Base-by-base conservation (phyloP, 2,888 invertebrate species). In the Conistra vaccinii region DNA sequence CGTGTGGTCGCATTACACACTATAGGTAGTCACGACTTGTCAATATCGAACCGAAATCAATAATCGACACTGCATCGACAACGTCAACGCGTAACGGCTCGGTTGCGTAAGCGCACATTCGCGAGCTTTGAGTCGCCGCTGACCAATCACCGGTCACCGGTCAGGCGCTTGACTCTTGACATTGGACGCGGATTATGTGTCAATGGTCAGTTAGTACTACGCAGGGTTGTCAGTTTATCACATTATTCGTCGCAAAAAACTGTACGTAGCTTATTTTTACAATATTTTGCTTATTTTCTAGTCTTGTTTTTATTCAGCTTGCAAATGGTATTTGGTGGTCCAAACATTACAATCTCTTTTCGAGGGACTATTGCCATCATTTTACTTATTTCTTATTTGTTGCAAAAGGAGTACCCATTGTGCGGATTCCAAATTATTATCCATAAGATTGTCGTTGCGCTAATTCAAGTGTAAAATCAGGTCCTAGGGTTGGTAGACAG, bases 51-150 rank as follows among this genome's bases (percentile, higher is more conserved):
- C 90, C 89, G 90, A 68, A 76, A 76, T 23, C 72, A 23, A 78
- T 32, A 76, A 68, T 78, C 67, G 62, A 69, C 88, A 87, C 87
- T 88, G 51, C 87, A 89, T 90, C 87, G 90, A 90, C 89, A 86
- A 62, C 75, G 72, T 78, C 85, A 71, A 65, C 65, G 76, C 71
- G 77, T 76, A 69, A 70, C 63, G 68, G 62, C 60, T 75, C 12
- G 29, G 85, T 93, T 94, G 92, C 92, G 92, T 89, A 92, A 93
- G 88, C 90, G 91, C 90, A 90, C 88, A 89, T 90, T 89, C 87
- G 89, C 89, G 81, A 81, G 80, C 87, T 89, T 90, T 90, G 89
- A 74, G 62, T 53, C 58, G 72, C 78, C 83, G 79, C 84, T 83
- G 80, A 86, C 89, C 86, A 87, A 86, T 85, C 84, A 71, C 71